Evolutionary conservation across 2,113 vertebrate species (phyloP), one percentile per base, ranked within the genome.

Genomic region (Oxygymnocypris stewartii): DNA sequence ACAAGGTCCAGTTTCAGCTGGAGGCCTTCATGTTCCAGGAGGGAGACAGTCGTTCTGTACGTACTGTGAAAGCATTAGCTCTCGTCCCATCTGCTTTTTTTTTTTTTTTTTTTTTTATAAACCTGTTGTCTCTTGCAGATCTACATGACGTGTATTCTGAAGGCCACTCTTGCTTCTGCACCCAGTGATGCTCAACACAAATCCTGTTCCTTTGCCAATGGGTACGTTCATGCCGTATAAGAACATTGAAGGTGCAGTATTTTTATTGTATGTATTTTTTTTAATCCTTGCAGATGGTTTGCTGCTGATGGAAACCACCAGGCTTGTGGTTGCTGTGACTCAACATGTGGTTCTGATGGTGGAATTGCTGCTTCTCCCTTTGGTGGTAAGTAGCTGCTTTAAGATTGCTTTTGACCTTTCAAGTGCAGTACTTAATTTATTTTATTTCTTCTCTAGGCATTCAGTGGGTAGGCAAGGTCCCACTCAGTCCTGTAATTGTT

Each of bases 111-210:
- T n/a, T 31, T 31, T 1, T 31, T 31, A 1, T 31, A 31, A 31
- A 31, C 28, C 28, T 31, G 8, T 2, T 12, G 9, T 7, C n/a
- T 18, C 83, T 18, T 42, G 65, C 79, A 93, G 93, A 69, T 93
- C 23, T 93, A 91, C 86, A 49, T 94, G 75, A 92, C 89, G 25
- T 93, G 93, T 88, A 51, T 9, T 7, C n/a, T 93, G 88, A 92
- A 37, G 67, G 92, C 80, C 47, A 81, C 93, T 23, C 83, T 25
- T 0, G 37, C 86, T 12, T 0, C 82, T 9, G 63, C 69, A 9
- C n/a, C 87, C 1, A 67, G 84, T 6, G 84, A 85, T 2, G 28
- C 28, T 31, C 28, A 1, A 1, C 28, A 31, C 28, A 31, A 31
- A 31, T 31, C 28, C 28, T 2, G 37, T 37, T 94, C 91, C 2